Evolutionary conservation across 2,113 vertebrate species (phyloP), one percentile per base, ranked within the genome.

Genomic region (Nansenia antarctica): DNA sequence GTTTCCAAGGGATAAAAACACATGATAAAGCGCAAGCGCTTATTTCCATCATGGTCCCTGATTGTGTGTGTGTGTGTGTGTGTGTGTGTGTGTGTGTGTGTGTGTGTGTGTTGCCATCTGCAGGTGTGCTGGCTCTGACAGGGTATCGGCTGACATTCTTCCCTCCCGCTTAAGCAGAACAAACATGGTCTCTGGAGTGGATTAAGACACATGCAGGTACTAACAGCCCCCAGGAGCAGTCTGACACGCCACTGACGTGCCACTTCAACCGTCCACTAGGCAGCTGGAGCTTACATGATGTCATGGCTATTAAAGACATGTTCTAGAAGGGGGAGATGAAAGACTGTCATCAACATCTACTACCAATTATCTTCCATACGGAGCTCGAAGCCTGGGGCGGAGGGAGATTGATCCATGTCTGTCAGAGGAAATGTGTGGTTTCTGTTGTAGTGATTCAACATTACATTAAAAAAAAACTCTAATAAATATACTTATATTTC

Each of bases 171-270:
- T 82, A 66, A 82, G 74, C 77, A 70, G 84, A 86, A 87, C 31
- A 89, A 82, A 83, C 88, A 87, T 86, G 82, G 78, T 87, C 80
- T 85, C 60, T 59, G 64, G 39, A 58, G 73, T 80, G 72, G 86
- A 87, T 85, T 85, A 89, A 82, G 75, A 75, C 79, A 57, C 75
- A 82, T 80, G 79, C 76, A 71, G 78, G 77, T 69, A 85, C 82
- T 79, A 82, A 80, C 77, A 79, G 66, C 74, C 72, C 68, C 69
- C 34, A 32, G 64, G 62, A 72, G 68, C 65, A 15, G 53, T 67
- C 37, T 81, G 63, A 69, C 74, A 77, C 49, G 71, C 58, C 26
- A 62, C 37, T 81, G 63, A 69, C 74, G 75, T 55, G 71, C 58
- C 26, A 62, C 73, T 75, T 67, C 55, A 39, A 35, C 53, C 76